A percentile compares a stretch with the other conserved stretches of the same genome.
phyloP scores from a whole-genome alignment of 2,113 vertebrate species.

The Lota lota region DNA sequence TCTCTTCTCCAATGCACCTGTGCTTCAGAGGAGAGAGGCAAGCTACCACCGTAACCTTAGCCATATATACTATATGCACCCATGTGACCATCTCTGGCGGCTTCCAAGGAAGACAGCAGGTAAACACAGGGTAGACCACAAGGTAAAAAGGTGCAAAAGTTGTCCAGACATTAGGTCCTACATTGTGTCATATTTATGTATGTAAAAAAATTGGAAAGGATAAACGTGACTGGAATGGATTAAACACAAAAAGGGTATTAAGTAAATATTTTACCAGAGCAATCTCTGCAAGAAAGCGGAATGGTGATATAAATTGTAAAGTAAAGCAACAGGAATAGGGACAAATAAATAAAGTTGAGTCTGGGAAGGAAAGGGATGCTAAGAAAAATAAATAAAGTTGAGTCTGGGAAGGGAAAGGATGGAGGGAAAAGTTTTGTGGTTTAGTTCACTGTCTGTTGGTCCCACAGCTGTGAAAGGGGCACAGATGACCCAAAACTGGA shows the following conservation, averaged over 20 bases:
- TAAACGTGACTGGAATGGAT: not conserved
- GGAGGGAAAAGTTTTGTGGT: slow-evolving; percentile 43
- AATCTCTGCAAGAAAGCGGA: too few species aligned
- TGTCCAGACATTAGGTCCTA: too few species aligned
- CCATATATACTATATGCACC: slow-evolving; percentile 26
- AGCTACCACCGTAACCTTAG: slow-evolving; percentile 32
- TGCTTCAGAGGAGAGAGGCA: slow-evolving; percentile 44
- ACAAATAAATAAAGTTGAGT: too few species aligned
- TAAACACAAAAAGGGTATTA: too few species aligned
- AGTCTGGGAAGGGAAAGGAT: too few species aligned
- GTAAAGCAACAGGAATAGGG: too few species aligned
- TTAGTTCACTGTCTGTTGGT: slow-evolving; percentile 46
- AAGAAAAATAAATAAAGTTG: too few species aligned
- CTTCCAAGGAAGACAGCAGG: slow-evolving; percentile 18
- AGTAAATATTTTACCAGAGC: too few species aligned
- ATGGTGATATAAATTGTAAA: not conserved
- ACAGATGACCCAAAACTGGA: slow-evolving; percentile 70
- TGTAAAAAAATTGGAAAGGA: not conserved
- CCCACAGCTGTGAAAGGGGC: slow-evolving; percentile 55
- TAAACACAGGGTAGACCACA: not conserved
- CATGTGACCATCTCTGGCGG: slow-evolving; percentile 20
- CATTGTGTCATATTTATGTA: too few species aligned
- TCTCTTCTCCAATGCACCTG: slow-evolving; percentile 40
- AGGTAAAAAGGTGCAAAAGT: too few species aligned
- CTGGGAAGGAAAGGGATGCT: too few species aligned